Percentiles rank a stretch among this genome's conserved stretches.
Conservation (phyloP, 2,797 vertebrate genomes). For the Euthynnus affinis region DNA sequence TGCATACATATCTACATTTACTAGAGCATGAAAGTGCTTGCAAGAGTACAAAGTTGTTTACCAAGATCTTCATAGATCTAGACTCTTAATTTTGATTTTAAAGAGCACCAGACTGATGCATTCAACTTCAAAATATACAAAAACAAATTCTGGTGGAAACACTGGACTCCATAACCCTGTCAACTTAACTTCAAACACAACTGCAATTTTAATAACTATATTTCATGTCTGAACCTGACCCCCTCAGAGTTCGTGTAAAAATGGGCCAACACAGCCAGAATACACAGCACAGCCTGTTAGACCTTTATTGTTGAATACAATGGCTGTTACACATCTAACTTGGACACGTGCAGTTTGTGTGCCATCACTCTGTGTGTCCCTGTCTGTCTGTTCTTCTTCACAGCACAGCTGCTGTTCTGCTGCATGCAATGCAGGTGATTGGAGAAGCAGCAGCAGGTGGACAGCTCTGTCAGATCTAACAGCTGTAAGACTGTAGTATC, state of each 20-base stretch:
- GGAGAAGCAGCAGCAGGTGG: conserved; percentile 60
- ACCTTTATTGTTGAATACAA: conserved; percentile 35
- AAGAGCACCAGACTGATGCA: too few species aligned
- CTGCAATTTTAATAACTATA: not conserved
- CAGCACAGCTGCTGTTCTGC: conserved; percentile 56
- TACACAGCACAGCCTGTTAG: conserved; percentile 2
- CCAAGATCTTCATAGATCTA: too few species aligned
- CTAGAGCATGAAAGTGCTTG: too few species aligned
- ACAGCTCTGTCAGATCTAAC: conserved; percentile 57
- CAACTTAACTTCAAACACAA: not conserved
- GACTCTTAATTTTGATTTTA: too few species aligned
- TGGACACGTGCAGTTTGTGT: conserved; percentile 34
- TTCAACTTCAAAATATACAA: too few species aligned
- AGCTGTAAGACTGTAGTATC: conserved; percentile 36
- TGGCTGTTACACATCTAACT: conserved; percentile 41
- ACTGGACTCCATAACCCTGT: not conserved
- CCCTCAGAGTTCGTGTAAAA: not conserved
- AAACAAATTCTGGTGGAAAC: too few species aligned
- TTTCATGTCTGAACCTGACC: not conserved
- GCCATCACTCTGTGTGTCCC: conserved; percentile 35
- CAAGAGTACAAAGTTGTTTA: too few species aligned
- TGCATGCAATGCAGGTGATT: conserved; percentile 54
- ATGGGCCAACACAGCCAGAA: not conserved
- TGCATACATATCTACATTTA: too few species aligned
- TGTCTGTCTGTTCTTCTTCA: conserved; percentile 55